Base-by-base conservation (phyloP, 1,140 invertebrate species). In the Acyrthosiphon pisum region DNA sequence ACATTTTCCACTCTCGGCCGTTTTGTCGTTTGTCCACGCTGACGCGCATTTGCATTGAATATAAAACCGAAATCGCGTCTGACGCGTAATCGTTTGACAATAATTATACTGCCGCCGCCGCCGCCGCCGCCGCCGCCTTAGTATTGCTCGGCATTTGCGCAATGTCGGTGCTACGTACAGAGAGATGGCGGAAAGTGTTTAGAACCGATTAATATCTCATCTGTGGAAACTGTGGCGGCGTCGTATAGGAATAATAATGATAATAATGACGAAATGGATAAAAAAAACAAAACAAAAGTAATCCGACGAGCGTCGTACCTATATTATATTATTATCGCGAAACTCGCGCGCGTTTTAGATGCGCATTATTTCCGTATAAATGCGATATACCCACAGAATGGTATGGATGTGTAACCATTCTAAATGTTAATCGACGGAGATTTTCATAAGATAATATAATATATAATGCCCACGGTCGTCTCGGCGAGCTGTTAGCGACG, bases 121-220 rank as follows among this genome's bases (percentile, higher is more conserved):
- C 56, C 8, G 11, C 56, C 14, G n/a, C 60, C 60, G 4, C 56
- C 8, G 11, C 56, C 14, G n/a, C 60, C 60, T 0, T 11, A 14
- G 41, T 41, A 3, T 41, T 3, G 26, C 60, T 26, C 9, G 84
- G 84, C n/a, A 87, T 87, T 48, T 44, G 84, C 30, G 84, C 41
- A 48, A 46, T 87, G 84, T 87, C 35, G 23, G 23, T 23, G 41
- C 26, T 37, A 30, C 81, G 37, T 37, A 37, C 37, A 46, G 6
- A 7, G 44, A 46, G 83, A n/a, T n/a, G n/a, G n/a, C n/a, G n/a
- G 37, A 86, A 86, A n/a, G 84, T 87, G 48, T 48, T 46, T 48
- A 14, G 26, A 87, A 87, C 48, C 84, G 84, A 87, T 87, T 87
- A 48, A 46, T 41, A 86, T 87, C 84, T 87, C 81, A 41, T 83